Evolutionary conservation across 2,888 invertebrate species (phyloP), one percentile per base, ranked within the genome.

Genomic region (Apeira syringaria): DNA sequence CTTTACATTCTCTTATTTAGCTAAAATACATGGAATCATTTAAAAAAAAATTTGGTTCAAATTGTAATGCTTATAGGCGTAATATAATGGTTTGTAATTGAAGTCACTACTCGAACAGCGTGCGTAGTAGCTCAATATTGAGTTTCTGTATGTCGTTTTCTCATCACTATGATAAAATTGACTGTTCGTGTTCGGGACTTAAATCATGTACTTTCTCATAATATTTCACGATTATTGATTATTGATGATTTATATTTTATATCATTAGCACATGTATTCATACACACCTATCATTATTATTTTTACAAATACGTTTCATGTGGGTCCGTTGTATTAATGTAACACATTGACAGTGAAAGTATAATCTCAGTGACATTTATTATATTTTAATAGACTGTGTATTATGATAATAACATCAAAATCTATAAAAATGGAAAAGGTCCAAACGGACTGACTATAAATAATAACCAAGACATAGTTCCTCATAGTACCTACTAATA

Each of bases 401-500:
- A 78, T 80, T 78, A 80, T 83, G 84, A 81, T 85, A 85, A 80
- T 57, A 81, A 85, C 83, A 85, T 84, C 87, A 81, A 80, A 71
- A 71, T 73, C 74, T 79, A 75, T 72, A 68, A 67, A 61, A 50
- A 59, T 69, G 28, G 68, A 64, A 61, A 71, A 51, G 66, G 74
- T 76, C 69, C 61, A 42, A 67, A 65, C 56, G 72, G 74, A 70
- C 66, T 68, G 68, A 72, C 65, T 69, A 66, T 53, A 67, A 68
- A 65, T 68, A 75, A 75, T 79, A 87, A 86, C 83, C 86, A 88
- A 81, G 74, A 81, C 66, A 88, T 85, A 89, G 89, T 89, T 89
- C 89, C 89, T 89, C 80, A 85, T 86, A 86, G 89, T 89, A 88
- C 87, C 87, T 88, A 88, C 82, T 81, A 78, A 85, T 85, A 87